A percentile compares a stretch with the other conserved stretches of the same genome.
phyloP scores from a whole-genome alignment of 2,113 vertebrate genomes.

The Onychostruthus taczanowskii region DNA sequence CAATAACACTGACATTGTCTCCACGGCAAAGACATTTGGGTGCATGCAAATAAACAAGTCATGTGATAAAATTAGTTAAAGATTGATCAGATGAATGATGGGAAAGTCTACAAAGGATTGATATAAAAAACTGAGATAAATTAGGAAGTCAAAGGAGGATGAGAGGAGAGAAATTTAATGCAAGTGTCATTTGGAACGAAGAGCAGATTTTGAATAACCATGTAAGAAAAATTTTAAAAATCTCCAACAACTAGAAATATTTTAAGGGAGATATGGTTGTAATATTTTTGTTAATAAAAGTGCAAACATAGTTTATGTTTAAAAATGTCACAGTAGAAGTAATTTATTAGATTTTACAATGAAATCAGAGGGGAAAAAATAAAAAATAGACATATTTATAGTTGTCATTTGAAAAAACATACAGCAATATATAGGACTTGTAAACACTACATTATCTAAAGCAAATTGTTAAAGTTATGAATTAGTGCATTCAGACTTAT shows the following conservation, averaged over 20 bases:
- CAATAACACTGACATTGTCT: background rate
- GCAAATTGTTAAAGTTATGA: slow-evolving; percentile 30
- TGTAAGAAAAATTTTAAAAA: background rate
- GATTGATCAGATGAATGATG: background rate
- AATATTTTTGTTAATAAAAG: background rate
- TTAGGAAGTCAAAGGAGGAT: background rate
- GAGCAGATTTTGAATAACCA: background rate
- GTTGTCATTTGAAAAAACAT: background rate
- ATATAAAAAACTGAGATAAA: background rate
- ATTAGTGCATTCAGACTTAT: slow-evolving; percentile 22
- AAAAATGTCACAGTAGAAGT: background rate
- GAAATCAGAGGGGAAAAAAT: background rate
- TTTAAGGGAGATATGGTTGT: background rate
- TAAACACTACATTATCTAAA: background rate
- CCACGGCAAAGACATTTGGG: background rate
- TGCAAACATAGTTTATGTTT: background rate
- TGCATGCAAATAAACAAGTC: background rate
- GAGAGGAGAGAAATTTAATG: background rate
- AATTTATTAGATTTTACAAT: background rate
- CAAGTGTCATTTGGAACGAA: background rate
- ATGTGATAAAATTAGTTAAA: background rate
- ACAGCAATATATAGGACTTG: background rate
- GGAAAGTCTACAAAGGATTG: background rate
- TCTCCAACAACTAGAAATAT: too few species aligned
- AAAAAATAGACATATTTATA: background rate